Percentiles rank a stretch among this genome's conserved stretches.
Evolutionary conservation across 2,797 vertebrate species (phyloP).

Genomic region (Alectoris magna): DNA sequence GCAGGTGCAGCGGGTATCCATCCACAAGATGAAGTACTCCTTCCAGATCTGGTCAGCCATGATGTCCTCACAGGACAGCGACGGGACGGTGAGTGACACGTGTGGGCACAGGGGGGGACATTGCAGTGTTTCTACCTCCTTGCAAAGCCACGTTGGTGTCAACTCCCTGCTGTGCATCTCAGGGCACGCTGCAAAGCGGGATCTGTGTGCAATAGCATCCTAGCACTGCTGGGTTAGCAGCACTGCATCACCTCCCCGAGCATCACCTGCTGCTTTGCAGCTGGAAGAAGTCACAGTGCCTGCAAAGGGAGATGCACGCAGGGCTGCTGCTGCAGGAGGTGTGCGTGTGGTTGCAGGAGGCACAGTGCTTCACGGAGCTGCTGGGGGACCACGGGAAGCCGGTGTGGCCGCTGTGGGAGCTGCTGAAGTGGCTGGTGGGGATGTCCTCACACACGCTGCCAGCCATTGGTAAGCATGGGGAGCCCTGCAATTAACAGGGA

Average conservation of each 20-base stretch:
- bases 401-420: conserved; percentile 87
- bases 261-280: background rate
- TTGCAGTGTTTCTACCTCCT: background rate
- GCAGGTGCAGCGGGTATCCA: conserved; percentile 80
- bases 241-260: background rate
- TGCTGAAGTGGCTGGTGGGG: conserved; percentile 87
- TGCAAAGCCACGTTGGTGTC: background rate
- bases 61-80: conserved; percentile 81
- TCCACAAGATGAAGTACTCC: conserved; percentile 85
- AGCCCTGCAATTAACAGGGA: background rate
- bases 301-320: accelerated
- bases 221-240: background rate
- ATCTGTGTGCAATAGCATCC: background rate
- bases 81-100: conserved; percentile 64
- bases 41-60: conserved; percentile 89
- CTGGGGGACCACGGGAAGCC: conserved; percentile 84
- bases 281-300: background rate
- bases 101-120: too few relatives aligned
- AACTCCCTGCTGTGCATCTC: accelerated
- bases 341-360: conserved; percentile 73
- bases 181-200: accelerated
- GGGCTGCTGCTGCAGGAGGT: background rate
- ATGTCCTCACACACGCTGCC: conserved; percentile 87
- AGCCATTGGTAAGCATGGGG: conserved; percentile 82
- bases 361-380: conserved; percentile 75